phyloP scores from a whole-genome alignment of 2,888 invertebrate genomes.

The Drosophila neutralis region DNA sequence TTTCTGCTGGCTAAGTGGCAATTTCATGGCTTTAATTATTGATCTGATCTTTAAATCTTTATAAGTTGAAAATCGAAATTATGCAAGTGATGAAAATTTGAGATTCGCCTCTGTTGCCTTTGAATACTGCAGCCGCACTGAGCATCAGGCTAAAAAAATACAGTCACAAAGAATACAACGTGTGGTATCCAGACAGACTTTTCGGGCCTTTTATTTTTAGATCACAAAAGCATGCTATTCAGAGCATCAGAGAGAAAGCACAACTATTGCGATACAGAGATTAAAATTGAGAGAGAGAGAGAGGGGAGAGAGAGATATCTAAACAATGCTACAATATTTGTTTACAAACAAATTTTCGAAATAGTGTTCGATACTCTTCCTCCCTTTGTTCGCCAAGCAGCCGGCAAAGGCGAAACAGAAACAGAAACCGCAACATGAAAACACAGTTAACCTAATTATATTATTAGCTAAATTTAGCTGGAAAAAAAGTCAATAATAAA shows the following conservation, averaged over 20 bases:
- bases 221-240: constrained; percentile 41
- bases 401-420: constrained; percentile 18
- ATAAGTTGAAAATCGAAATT: constrained; percentile 32
- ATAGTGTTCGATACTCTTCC: not conserved
- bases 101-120: constrained; percentile 27
- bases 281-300: not conserved
- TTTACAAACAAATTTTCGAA: constrained; percentile 63
- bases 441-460: constrained; percentile 40
- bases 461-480: constrained; percentile 28
- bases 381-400: not conserved
- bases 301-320: not conserved
- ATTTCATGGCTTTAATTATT: constrained; percentile 51
- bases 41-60: not conserved
- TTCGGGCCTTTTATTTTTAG: constrained; percentile 69
- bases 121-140: constrained; percentile 68
- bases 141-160: constrained; percentile 32
- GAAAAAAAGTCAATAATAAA: constrained; percentile 28
- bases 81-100: constrained; percentile 63
- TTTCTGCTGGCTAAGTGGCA: constrained; percentile 76
- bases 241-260: constrained; percentile 18
- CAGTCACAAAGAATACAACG: constrained; percentile 29
- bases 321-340: constrained; percentile 42
- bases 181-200: constrained; percentile 64
- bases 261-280: constrained; percentile 3
- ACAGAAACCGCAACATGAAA: constrained; percentile 28